Percentiles rank a stretch among this genome's conserved stretches.
Evolutionary conservation across 1,140 invertebrate species (phyloP).

Genomic region (Teleogryllus occipitalis): DNA sequence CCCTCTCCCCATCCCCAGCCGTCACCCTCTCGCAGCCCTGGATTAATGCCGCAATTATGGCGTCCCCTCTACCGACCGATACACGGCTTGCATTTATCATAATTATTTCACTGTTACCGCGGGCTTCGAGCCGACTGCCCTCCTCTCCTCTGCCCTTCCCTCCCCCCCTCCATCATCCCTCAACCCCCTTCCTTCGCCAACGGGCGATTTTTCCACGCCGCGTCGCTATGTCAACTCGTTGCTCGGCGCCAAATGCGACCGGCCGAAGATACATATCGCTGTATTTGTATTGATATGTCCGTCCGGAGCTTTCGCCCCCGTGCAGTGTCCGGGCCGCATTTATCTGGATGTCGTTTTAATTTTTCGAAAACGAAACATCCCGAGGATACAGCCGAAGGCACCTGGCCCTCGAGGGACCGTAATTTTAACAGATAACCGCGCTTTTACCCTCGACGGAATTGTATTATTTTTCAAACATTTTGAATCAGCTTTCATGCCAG

Average conservation of each 20-base stretch:
- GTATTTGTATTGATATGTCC: neutral
- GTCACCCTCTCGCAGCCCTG: neutral
- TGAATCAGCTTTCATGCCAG: no score
- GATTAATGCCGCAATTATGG: neutral
- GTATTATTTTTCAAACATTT: no score
- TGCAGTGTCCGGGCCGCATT: neutral
- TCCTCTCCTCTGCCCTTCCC: neutral
- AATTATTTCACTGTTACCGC: neutral
- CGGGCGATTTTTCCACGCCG: neutral
- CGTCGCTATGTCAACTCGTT: neutral
- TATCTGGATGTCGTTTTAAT: neutral
- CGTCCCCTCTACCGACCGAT: neutral
- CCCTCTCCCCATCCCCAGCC: neutral
- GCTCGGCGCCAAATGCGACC: no score
- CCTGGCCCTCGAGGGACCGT: no score
- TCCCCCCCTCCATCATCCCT: neutral
- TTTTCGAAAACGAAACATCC: neutral
- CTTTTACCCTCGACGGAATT: no score
- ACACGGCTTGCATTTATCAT: slow-evolving; percentile 4
- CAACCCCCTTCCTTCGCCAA: neutral
- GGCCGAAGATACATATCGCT: neutral
- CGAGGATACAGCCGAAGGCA: neutral
- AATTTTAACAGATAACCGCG: no score
- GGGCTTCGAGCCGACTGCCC: neutral
- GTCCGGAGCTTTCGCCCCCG: neutral